phyloP scores from a whole-genome alignment of 2,888 invertebrate species.

The Harpalus rufipes region DNA sequence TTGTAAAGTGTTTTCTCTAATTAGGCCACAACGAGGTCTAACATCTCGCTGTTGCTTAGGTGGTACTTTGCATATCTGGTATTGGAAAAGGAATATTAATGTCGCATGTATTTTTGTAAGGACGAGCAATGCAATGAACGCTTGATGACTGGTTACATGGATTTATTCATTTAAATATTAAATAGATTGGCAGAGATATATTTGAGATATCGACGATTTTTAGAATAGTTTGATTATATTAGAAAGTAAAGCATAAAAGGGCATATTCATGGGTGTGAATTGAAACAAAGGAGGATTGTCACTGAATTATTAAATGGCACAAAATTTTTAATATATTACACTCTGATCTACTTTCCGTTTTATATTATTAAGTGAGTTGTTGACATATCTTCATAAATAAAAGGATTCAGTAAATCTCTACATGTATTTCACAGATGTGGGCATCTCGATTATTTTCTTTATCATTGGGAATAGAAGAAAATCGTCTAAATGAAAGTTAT shows the following conservation, averaged over 20 bases:
- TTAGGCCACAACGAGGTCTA: background rate
- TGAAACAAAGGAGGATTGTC: conserved; percentile 57
- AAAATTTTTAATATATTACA: conserved; percentile 38
- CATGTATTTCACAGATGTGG: no score
- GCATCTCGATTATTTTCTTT: no score
- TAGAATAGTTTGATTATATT: conserved; percentile 52
- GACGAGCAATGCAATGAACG: conserved; percentile 21
- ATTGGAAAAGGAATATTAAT: conserved; percentile 38
- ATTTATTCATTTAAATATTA: conserved; percentile 49
- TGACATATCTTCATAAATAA: no score
- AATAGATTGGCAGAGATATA: conserved; percentile 50
- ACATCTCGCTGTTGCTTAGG: conserved; percentile 10
- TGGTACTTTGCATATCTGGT: conserved; percentile 36
- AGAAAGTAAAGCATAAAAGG: conserved; percentile 54
- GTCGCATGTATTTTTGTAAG: conserved; percentile 28
- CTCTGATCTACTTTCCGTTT: conserved; percentile 16
- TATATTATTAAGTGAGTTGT: background rate
- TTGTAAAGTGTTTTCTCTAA: conserved; percentile 6
- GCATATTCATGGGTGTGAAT: conserved; percentile 56
- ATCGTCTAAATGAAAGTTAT: no score
- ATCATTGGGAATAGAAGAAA: no score
- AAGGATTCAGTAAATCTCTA: no score
- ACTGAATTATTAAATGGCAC: conserved; percentile 38
- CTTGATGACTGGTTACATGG: conserved; percentile 36
- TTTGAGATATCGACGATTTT: conserved; percentile 35